These are phyloP conservation scores for Eristalis intricaria DNA, from an alignment of 2,888 invertebrate species.

Conservation along the genomic window DNA sequence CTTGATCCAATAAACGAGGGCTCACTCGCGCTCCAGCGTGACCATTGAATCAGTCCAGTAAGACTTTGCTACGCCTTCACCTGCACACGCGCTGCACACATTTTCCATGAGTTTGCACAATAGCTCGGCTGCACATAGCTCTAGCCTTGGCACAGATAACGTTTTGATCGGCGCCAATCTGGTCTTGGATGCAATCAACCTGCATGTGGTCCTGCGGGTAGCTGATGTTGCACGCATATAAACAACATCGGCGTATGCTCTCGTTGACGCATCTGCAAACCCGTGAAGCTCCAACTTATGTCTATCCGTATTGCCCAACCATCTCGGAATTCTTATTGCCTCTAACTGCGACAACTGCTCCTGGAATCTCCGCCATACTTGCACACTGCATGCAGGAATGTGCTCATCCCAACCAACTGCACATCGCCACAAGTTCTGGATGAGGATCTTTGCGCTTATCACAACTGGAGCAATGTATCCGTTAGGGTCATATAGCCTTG, in stretches of 20 bases:
- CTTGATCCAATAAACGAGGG: background rate
- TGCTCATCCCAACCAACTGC: no score
- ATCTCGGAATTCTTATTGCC: no score
- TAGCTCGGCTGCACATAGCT: background rate
- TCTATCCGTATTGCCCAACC: no score
- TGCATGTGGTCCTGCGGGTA: background rate
- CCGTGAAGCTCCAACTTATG: no score
- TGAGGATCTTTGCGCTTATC: background rate
- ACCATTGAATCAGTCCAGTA: background rate
- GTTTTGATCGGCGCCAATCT: background rate
- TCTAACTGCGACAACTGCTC: no score
- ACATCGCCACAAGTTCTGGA: background rate
- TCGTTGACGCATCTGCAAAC: no score
- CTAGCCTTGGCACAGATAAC: background rate
- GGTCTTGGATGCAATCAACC: background rate
- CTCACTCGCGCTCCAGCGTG: slow-evolving; percentile 1
- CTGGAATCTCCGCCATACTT: no score
- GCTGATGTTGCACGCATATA: background rate
- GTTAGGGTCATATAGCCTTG: background rate
- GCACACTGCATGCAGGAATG: no score
- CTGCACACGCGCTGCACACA: background rate
- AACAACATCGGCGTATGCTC: no score
- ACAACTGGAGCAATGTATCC: background rate
- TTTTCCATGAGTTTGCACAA: background rate
- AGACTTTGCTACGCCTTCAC: background rate